phyloP scores from a whole-genome alignment of 1,140 invertebrate genomes.

The Asbolus verrucosus region DNA sequence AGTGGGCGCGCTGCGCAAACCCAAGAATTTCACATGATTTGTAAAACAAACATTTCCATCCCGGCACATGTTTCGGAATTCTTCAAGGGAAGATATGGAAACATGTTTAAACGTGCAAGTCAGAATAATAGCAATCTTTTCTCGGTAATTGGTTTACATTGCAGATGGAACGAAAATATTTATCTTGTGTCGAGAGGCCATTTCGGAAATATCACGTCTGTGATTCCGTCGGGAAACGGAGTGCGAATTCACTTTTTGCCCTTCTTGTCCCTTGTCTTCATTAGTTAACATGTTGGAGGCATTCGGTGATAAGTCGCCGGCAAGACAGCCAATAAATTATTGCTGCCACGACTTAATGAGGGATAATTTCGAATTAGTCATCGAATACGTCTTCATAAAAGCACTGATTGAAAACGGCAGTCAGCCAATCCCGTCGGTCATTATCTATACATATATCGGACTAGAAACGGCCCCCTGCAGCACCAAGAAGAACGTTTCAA shows the following conservation, averaged over 20 bases:
- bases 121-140: no score
- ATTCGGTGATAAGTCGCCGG: constrained; percentile 33
- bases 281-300: constrained; percentile 15
- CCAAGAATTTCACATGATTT: no score
- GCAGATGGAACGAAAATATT: no score
- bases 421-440: background rate
- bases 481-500: constrained; percentile 16
- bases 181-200: no score
- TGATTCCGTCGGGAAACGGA: no score
- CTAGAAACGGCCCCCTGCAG: constrained; percentile 17
- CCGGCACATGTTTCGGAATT: constrained; percentile 7
- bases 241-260: no score
- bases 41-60: no score
- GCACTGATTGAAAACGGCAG: constrained; percentile 21
- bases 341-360: constrained; percentile 12
- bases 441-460: constrained; percentile 25
- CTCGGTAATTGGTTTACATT: no score
- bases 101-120: no score
- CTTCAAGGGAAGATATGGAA: no score
- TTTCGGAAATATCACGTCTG: no score
- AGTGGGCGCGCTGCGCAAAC: background rate
- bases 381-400: constrained; percentile 32
- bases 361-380: constrained; percentile 32
- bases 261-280: constrained; percentile 18
- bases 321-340: constrained; percentile 40